A percentile compares a stretch with the other conserved stretches of the same genome.
Conservation (phyloP, 2,113 vertebrate genomes). For the Madoqua kirkii region DNA sequence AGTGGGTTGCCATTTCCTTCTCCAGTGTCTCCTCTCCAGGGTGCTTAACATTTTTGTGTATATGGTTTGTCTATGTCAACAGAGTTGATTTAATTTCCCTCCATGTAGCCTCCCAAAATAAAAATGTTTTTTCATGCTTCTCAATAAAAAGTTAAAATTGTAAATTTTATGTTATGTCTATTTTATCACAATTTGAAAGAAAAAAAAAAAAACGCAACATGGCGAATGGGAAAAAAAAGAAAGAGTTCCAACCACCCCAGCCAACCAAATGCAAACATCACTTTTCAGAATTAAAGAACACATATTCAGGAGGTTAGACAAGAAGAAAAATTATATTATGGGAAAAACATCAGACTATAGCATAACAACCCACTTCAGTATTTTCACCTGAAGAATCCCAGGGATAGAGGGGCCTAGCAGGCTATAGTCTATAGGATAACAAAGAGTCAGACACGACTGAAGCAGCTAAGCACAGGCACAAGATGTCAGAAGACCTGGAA, state of each 20-base stretch:
- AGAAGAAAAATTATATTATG: neutral
- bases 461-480: neutral
- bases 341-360: neutral
- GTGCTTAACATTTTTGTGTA: neutral
- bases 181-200: neutral
- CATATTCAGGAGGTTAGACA: neutral
- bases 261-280: neutral
- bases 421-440: neutral
- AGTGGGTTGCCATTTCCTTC: neutral
- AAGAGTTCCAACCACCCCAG: neutral
- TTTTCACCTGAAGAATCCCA: neutral
- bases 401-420: neutral
- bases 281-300: neutral
- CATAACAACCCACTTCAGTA: neutral
- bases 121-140: neutral
- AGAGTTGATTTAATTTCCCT: neutral
- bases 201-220: neutral
- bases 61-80: neutral
- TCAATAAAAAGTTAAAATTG: neutral
- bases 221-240: neutral
- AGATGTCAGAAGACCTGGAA: neutral
- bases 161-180: neutral
- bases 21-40: neutral
- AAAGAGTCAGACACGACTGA: neutral
- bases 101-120: neutral